These are phyloP conservation scores for Genyomyrus donnyi DNA, from an alignment of 2,113 vertebrate genomes.

Conservation along the genomic window DNA sequence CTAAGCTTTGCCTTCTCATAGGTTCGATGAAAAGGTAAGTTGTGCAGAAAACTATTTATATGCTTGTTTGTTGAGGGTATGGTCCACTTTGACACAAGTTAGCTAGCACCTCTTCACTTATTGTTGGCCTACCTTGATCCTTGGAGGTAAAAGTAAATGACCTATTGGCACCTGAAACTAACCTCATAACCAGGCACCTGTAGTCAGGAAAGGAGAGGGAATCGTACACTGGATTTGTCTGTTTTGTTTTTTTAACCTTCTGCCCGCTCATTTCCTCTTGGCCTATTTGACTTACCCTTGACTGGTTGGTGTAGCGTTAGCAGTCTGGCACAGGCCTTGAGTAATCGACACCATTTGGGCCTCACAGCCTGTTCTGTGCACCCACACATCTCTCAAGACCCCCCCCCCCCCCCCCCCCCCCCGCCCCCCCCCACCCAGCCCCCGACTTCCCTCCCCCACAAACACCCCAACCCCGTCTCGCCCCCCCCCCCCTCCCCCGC, in stretches of 20 bases:
- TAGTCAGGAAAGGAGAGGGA: conserved; percentile 3
- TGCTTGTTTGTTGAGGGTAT: conserved; percentile 33
- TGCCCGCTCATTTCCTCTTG: not conserved
- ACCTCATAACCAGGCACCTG: conserved; percentile 4
- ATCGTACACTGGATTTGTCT: not conserved
- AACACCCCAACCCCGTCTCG: too few species aligned
- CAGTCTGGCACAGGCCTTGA: not conserved
- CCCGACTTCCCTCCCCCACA: too few species aligned
- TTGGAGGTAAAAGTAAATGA: not conserved
- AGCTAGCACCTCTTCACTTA: conserved; percentile 60
- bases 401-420: not conserved
- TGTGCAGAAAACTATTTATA: not conserved
- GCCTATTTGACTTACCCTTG: conserved; percentile 6
- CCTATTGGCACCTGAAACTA: conserved; percentile 9
- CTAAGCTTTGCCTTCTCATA: conserved; percentile 41
- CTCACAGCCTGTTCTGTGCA: conserved; percentile 55
- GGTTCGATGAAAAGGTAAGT: conserved; percentile 52
- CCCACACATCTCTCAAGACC: not conserved
- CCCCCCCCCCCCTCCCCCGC: too few species aligned
- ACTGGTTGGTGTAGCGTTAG: conserved; percentile 10
- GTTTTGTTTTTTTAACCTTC: not conserved
- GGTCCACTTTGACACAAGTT: conserved; percentile 49
- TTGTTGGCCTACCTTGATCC: not conserved
- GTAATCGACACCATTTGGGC: not conserved
- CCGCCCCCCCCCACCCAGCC: too few species aligned